These are phyloP conservation scores for Nomada fucata DNA, from an alignment of 2,888 invertebrate species.

Conservation along the genomic window DNA sequence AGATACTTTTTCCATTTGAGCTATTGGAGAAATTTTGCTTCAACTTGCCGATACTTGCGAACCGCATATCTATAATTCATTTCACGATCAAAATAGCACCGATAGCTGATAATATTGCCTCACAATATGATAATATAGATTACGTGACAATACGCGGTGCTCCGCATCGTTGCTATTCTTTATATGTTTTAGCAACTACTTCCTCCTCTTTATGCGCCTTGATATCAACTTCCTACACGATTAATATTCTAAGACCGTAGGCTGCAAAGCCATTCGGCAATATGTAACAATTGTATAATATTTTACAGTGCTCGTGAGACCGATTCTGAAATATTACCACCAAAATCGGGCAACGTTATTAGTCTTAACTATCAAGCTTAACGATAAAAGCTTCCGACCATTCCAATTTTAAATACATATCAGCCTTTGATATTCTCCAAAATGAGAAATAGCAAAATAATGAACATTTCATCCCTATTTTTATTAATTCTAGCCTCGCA, in stretches of 20 bases:
- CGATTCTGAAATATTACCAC: too few species aligned
- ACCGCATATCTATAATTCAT: not conserved
- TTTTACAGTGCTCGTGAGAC: too few species aligned
- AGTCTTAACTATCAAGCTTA: too few species aligned
- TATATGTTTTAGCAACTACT: too few species aligned
- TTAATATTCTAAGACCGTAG: not conserved
- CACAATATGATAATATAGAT: not conserved
- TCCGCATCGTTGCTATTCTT: too few species aligned
- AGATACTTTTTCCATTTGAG: not conserved
- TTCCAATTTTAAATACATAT: too few species aligned
- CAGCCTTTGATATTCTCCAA: too few species aligned
- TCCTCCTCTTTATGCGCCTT: too few species aligned
- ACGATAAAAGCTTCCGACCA: too few species aligned
- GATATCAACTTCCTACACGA: not conserved
- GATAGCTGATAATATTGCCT: not conserved
- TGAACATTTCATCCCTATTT: not conserved
- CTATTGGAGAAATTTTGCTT: not conserved
- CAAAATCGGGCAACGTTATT: too few species aligned
- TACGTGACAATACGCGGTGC: not conserved
- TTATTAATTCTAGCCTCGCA: not conserved
- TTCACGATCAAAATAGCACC: not conserved
- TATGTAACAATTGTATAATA: too few species aligned
- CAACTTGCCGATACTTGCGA: not conserved
- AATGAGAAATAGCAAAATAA: not conserved
- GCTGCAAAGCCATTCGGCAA: not conserved